Percentiles rank a stretch among this genome's conserved stretches.
Conservation (phyloP, 2,113 vertebrate species). For the Anseranas semipalmata region DNA sequence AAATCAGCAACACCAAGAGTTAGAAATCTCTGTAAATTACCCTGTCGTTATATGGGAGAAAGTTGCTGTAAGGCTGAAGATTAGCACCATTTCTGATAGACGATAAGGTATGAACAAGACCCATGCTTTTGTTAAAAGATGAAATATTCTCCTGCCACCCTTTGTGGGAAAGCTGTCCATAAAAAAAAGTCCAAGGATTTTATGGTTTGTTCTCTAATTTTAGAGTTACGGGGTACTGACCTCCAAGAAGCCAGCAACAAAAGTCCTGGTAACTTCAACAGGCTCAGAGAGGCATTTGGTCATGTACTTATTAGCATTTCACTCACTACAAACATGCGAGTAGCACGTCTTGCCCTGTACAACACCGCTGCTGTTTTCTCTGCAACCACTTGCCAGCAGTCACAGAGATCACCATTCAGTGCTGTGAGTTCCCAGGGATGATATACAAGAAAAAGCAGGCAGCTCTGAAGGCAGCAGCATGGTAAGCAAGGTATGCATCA, state of each 20-base stretch:
- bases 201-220: background rate
- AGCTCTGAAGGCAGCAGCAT: background rate
- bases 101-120: background rate
- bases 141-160: background rate
- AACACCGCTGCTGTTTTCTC: background rate
- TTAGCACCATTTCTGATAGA: background rate
- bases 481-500: background rate
- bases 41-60: background rate
- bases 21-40: background rate
- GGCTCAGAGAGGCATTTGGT: background rate
- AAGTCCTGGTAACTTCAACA: background rate
- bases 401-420: background rate
- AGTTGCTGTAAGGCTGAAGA: background rate
- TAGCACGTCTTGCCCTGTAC: background rate
- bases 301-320: background rate
- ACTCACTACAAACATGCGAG: background rate
- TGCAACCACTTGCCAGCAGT: background rate
- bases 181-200: background rate
- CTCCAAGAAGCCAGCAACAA: background rate
- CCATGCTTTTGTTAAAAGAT: background rate
- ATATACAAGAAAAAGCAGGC: background rate
- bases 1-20: background rate
- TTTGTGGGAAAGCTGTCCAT: background rate
- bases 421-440: background rate
- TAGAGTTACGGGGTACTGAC: background rate